These are phyloP conservation scores for Seira musarum DNA, from an alignment of 2,888 invertebrate genomes.

Conservation along the genomic window DNA sequence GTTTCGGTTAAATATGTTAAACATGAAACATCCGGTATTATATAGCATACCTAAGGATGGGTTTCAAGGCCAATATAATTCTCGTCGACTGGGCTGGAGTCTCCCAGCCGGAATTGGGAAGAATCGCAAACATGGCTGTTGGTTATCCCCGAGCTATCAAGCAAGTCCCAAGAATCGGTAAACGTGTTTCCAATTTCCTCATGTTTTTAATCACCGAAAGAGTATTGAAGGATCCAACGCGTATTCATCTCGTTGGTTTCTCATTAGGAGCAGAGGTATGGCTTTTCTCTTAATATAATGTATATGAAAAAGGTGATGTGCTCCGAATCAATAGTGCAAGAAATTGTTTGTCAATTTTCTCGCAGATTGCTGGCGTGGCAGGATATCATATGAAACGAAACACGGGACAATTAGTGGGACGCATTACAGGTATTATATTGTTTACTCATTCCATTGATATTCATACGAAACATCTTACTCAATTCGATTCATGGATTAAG, in stretches of 20 bases:
- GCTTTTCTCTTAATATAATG: not conserved
- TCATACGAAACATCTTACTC: too few species aligned
- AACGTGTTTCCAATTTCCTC: constrained; percentile 55
- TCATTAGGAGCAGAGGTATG: constrained; percentile 59
- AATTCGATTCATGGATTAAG: too few species aligned
- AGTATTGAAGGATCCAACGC: constrained; percentile 55
- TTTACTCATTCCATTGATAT: too few species aligned
- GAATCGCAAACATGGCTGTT: constrained; percentile 57
- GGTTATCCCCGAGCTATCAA: constrained; percentile 58
- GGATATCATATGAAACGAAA: constrained; percentile 59
- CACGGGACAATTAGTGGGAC: constrained; percentile 56
- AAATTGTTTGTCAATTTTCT: too few species aligned
- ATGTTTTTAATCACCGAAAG: constrained; percentile 61
- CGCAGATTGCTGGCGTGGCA: constrained; percentile 54
- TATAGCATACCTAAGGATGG: constrained; percentile 62
- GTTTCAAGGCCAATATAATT: constrained; percentile 61
- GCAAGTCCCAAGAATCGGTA: constrained; percentile 53
- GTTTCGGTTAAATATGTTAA: not conserved
- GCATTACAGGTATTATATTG: constrained; percentile 55
- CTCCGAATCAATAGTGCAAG: too few species aligned
- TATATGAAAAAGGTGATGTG: too few species aligned
- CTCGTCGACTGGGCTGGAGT: constrained; percentile 60
- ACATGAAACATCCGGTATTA: not conserved
- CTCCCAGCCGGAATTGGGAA: constrained; percentile 54
- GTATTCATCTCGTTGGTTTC: constrained; percentile 60